Conservation (phyloP, 2,888 invertebrate genomes). For the Dione vanillae region DNA sequence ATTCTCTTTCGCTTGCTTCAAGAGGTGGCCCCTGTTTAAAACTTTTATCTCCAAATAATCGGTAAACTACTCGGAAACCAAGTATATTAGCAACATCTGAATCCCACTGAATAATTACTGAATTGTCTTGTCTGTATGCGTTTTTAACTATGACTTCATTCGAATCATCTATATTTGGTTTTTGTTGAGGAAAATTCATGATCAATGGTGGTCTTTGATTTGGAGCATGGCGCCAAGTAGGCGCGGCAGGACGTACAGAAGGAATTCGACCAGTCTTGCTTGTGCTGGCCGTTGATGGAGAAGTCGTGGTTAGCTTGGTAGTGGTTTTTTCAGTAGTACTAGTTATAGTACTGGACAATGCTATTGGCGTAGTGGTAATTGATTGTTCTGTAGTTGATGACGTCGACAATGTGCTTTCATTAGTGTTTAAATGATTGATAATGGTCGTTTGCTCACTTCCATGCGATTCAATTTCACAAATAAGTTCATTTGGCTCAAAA, state of each 20-base stretch:
- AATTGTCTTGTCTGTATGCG: constrained; percentile 92
- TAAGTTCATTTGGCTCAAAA: constrained; percentile 90
- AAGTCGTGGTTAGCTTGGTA: constrained; percentile 54
- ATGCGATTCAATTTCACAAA: constrained; percentile 81
- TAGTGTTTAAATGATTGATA: constrained; percentile 53
- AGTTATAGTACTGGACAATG: constrained; percentile 54
- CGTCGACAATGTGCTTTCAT: constrained; percentile 46
- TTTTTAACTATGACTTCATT: constrained; percentile 93
- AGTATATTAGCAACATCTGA: constrained; percentile 93
- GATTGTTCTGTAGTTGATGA: constrained; percentile 56
- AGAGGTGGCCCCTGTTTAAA: constrained; percentile 96
- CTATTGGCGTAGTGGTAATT: constrained; percentile 56
- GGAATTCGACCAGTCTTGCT: constrained; percentile 63
- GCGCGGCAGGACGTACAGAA: constrained; percentile 71
- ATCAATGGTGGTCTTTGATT: constrained; percentile 89
- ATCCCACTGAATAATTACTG: constrained; percentile 96
- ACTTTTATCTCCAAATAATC: constrained; percentile 94
- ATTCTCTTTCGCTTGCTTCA: constrained; percentile 94
- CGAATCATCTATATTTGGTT: constrained; percentile 86
- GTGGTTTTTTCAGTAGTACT: constrained; percentile 54
- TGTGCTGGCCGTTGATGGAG: constrained; percentile 62
- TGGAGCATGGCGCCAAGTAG: constrained; percentile 77
- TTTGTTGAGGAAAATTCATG: constrained; percentile 87
- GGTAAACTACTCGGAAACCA: constrained; percentile 95
- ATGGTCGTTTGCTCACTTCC: constrained; percentile 54